Conservation (phyloP, 1,140 invertebrate species). For the Lasaia peninsularis region DNA sequence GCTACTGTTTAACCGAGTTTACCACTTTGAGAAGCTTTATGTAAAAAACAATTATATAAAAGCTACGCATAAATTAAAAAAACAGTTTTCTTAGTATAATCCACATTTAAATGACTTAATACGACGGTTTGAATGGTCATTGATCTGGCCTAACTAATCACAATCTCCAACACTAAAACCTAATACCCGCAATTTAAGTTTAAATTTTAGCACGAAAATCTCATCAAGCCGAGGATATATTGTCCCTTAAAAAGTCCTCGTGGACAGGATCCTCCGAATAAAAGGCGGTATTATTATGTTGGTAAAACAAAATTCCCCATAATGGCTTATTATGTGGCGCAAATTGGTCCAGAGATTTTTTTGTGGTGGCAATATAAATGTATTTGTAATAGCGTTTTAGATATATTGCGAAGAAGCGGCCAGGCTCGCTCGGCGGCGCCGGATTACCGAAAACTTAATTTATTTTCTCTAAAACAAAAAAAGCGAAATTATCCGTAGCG, state of each 20-base stretch:
- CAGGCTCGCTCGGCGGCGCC: conserved; percentile 61
- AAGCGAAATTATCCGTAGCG: conserved; percentile 59
- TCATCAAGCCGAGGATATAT: conserved; percentile 67
- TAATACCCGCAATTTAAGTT: conserved; percentile 68
- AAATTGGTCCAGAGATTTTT: conserved; percentile 73
- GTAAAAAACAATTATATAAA: too few relatives aligned
- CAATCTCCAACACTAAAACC: conserved; percentile 62
- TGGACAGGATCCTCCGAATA: conserved; percentile 61
- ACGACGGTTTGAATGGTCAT: conserved; percentile 17
- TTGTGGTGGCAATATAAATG: conserved; percentile 74
- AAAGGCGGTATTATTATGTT: conserved; percentile 75
- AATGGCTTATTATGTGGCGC: conserved; percentile 76
- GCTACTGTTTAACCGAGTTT: too few relatives aligned
- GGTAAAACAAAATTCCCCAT: conserved; percentile 76
- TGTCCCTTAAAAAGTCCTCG: conserved; percentile 71
- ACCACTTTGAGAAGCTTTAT: too few relatives aligned
- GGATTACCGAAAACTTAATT: conserved; percentile 76
- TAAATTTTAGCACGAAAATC: conserved; percentile 74
- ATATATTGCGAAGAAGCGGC: conserved; percentile 72
- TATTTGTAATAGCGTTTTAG: conserved; percentile 76
- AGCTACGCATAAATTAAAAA: background rate
- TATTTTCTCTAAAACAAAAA: conserved; percentile 66
- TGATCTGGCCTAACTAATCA: conserved; percentile 37
- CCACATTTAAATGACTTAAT: too few relatives aligned
- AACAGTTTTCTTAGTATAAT: too few relatives aligned